Evolutionary conservation across 2,888 invertebrate genomes (phyloP).

Genomic region (Hemithea aestivaria): DNA sequence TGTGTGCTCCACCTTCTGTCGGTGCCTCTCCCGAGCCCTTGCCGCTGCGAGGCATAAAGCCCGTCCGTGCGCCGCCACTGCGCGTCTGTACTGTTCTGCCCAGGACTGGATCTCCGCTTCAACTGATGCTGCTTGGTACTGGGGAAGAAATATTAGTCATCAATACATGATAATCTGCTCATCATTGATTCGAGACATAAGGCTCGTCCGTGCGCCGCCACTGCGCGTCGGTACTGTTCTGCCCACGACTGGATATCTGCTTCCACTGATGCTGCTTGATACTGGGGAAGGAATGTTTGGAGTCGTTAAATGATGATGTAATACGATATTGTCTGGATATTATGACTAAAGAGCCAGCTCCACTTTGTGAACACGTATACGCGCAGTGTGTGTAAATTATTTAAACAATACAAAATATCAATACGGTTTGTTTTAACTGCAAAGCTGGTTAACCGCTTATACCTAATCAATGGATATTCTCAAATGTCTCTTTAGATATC

Average conservation of each 20-base stretch:
- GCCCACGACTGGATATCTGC: constrained; percentile 83
- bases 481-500: too few relatives aligned
- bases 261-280: constrained; percentile 69
- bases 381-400: too few relatives aligned
- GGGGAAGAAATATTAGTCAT: constrained; percentile 12
- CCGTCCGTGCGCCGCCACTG: constrained; percentile 80
- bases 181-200: constrained; percentile 72
- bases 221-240: constrained; percentile 81
- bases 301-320: too few relatives aligned
- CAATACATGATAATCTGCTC: too few relatives aligned
- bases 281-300: too few relatives aligned
- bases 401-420: too few relatives aligned
- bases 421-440: too few relatives aligned
- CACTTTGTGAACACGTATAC: too few relatives aligned
- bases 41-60: constrained; percentile 76
- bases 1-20: constrained; percentile 61
- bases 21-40: constrained; percentile 67
- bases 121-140: constrained; percentile 67
- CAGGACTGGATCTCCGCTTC: constrained; percentile 83
- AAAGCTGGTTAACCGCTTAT: too few relatives aligned
- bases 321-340: too few relatives aligned
- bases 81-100: constrained; percentile 81
- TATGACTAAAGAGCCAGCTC: too few relatives aligned
- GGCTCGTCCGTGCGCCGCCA: constrained; percentile 79
- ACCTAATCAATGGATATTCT: too few relatives aligned